Conservation (phyloP, 64 coral and sea anemone species). For the Montipora foliosa region DNA sequence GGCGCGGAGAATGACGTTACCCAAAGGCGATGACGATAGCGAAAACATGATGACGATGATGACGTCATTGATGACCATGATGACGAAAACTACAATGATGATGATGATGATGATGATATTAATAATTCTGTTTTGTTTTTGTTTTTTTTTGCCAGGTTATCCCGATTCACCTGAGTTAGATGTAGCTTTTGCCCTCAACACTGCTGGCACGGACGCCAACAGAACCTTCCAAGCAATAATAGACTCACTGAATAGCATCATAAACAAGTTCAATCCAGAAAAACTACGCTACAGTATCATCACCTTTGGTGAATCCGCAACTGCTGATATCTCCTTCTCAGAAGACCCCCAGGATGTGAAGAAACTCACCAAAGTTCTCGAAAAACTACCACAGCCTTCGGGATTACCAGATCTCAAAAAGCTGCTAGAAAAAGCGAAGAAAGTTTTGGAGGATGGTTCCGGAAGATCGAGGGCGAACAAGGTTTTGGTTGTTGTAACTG, state of each 20-base stretch:
- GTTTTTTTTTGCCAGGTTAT: too few relatives aligned
- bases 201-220: too few relatives aligned
- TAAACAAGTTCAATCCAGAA: conserved; percentile 49
- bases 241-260: not conserved
- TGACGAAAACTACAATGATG: too few relatives aligned
- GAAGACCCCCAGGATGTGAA: conserved; percentile 21
- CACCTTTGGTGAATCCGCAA: conserved; percentile 43
- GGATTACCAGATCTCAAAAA: conserved; percentile 39
- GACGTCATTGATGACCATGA: too few relatives aligned
- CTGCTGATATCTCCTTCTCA: conserved; percentile 14
- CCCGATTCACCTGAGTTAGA: too few relatives aligned
- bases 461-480: too few relatives aligned
- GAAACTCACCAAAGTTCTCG: conserved; percentile 17
- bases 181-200: too few relatives aligned
- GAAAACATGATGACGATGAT: too few relatives aligned
- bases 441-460: conserved; percentile 58
- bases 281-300: conserved; percentile 70
- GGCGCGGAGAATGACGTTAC: too few relatives aligned
- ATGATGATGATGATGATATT: too few relatives aligned
- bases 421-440: conserved; percentile 45
- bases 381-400: conserved; percentile 4
- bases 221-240: too few relatives aligned
- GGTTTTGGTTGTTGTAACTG: conserved; percentile 54
- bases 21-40: too few relatives aligned
- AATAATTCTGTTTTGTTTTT: not conserved